A percentile compares a stretch with the other conserved stretches of the same genome.
phyloP scores from a whole-genome alignment of 2,888 invertebrate genomes.

The Lithophane socia region DNA sequence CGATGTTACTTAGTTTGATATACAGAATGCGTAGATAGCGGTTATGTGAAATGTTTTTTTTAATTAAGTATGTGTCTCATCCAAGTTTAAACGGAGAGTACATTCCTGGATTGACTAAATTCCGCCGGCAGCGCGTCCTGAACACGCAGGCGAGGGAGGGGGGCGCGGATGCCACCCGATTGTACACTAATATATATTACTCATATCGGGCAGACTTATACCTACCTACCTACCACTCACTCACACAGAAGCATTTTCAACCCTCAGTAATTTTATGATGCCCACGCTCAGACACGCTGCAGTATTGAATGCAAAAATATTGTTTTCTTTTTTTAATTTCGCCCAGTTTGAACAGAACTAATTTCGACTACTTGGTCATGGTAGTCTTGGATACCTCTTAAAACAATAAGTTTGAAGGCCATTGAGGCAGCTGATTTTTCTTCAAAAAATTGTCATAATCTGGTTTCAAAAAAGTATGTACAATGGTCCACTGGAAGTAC shows the following conservation, averaged over 20 bases:
- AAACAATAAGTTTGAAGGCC: too few species aligned
- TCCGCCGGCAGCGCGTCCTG: too few species aligned
- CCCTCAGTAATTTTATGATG: background rate
- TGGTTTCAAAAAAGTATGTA: background rate
- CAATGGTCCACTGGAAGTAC: background rate
- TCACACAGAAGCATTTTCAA: background rate
- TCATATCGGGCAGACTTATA: too few species aligned
- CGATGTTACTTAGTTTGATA: background rate
- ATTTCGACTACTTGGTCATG: too few species aligned
- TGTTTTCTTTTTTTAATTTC: background rate
- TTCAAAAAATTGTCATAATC: too few species aligned
- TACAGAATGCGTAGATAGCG: background rate
- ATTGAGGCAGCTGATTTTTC: background rate
- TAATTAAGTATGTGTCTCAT: background rate
- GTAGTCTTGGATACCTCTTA: too few species aligned
- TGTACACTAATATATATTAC: conserved; percentile 1
- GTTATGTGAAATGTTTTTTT: background rate
- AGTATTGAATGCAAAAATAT: background rate
- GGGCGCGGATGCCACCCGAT: background rate
- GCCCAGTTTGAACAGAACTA: too few species aligned
- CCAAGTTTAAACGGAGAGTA: background rate
- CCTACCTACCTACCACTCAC: too few species aligned
- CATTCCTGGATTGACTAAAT: background rate
- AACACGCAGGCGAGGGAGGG: background rate
- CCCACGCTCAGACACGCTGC: background rate